Percentiles rank a stretch among this genome's conserved stretches.
Conservation (phyloP, 2,888 invertebrate genomes). For the Ephialtes manifestator region DNA sequence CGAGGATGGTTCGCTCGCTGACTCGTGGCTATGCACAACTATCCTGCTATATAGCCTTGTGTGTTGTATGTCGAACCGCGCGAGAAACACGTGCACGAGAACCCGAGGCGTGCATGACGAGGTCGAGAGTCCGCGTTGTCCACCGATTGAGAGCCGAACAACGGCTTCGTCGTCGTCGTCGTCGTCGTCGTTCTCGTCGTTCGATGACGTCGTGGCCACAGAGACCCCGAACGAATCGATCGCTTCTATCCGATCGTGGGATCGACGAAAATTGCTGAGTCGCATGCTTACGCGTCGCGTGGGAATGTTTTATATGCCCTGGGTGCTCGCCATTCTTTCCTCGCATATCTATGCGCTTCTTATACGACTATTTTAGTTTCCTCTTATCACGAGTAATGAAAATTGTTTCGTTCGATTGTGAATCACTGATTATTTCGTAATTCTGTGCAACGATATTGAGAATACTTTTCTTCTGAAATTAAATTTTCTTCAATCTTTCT, state of each 20-base stretch:
- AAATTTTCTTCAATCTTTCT: too few relatives aligned
- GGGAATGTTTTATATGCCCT: slow-evolving; percentile 52
- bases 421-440: too few relatives aligned
- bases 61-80: slow-evolving; percentile 13
- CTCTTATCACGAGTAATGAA: too few relatives aligned
- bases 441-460: too few relatives aligned
- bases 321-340: slow-evolving; percentile 1
- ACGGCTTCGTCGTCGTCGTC: slow-evolving; percentile 13
- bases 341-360: neutral
- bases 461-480: too few relatives aligned
- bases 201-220: slow-evolving; percentile 32
- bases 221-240: slow-evolving; percentile 39
- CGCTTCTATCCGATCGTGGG: slow-evolving; percentile 56
- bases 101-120: slow-evolving; percentile 56
- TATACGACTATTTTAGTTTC: neutral
- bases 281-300: slow-evolving; percentile 56
- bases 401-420: too few relatives aligned
- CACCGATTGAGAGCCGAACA: slow-evolving; percentile 33
- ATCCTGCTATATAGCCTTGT: neutral
- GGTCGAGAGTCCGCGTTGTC: slow-evolving; percentile 27
- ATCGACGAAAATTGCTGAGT: slow-evolving; percentile 61
- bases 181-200: slow-evolving; percentile 6
- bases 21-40: slow-evolving; percentile 20
- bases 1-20: slow-evolving; percentile 50
- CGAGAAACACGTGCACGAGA: slow-evolving; percentile 63